phyloP scores from a whole-genome alignment of 2,888 invertebrate genomes.

The Alsophila aescularia region DNA sequence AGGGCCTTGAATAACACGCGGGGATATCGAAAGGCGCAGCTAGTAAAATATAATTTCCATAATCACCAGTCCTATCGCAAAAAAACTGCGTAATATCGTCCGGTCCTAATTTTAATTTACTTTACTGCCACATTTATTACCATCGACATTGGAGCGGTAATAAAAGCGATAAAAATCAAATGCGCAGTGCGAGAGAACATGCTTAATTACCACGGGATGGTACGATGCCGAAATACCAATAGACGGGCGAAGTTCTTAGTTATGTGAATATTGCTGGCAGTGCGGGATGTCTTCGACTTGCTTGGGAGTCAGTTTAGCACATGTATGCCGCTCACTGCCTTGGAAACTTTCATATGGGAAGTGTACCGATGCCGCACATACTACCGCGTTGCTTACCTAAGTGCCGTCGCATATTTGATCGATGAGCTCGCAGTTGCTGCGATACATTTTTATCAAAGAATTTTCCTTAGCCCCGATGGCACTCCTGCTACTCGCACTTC shows the following conservation, averaged over 20 bases:
- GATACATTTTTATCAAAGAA: constrained; percentile 61
- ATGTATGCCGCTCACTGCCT: constrained; percentile 43
- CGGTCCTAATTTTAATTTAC: constrained; percentile 22
- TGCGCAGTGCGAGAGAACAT: constrained; percentile 1
- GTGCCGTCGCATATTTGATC: constrained; percentile 63
- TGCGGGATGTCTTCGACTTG: constrained; percentile 25
- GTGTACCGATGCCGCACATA: constrained; percentile 36
- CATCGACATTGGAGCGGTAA: constrained; percentile 20
- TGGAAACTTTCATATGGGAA: constrained; percentile 49
- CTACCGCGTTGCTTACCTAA: constrained; percentile 35
- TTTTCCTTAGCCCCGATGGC: constrained; percentile 41
- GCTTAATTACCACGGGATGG: constrained; percentile 14
- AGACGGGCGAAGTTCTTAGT: constrained; percentile 25
- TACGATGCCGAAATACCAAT: constrained; percentile 19
- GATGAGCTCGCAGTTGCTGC: constrained; percentile 64
- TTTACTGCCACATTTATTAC: constrained; percentile 25
- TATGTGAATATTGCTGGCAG: constrained; percentile 30
- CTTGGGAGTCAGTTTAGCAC: constrained; percentile 46
- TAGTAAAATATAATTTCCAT: constrained; percentile 6
- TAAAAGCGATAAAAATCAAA: constrained; percentile 28
- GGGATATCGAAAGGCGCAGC: no score
- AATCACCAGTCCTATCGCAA: neutral
- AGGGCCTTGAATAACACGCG: no score
- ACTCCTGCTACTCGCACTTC: constrained; percentile 39
- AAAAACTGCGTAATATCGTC: constrained; percentile 14